Evolutionary conservation across 2,888 invertebrate species (phyloP).

Genomic region (Odontothrips loti): DNA sequence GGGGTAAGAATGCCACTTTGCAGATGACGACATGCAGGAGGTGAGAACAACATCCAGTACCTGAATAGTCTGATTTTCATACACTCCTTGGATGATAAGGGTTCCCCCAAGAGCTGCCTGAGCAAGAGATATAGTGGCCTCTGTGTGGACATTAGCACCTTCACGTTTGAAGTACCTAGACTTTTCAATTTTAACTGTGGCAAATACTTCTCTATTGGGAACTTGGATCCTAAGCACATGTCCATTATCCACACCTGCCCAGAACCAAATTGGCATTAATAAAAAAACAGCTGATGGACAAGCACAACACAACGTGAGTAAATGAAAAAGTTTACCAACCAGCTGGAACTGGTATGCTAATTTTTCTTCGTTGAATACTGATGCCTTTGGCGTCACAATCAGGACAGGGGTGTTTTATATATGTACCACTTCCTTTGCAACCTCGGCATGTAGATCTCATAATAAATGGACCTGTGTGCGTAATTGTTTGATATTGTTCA

Average conservation of each 20-base stretch:
- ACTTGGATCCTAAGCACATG: constrained; percentile 94
- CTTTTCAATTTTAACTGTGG: constrained; percentile 87
- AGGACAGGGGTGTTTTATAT: constrained; percentile 83
- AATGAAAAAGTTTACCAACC: constrained; percentile 45
- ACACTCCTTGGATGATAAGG: constrained; percentile 86
- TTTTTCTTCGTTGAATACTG: constrained; percentile 78
- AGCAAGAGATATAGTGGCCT: constrained; percentile 79
- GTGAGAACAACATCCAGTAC: constrained; percentile 50
- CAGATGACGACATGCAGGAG: constrained; percentile 4
- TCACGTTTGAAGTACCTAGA: constrained; percentile 88
- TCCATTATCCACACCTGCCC: constrained; percentile 86
- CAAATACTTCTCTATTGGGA: constrained; percentile 85
- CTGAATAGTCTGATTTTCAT: constrained; percentile 89
- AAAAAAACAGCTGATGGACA: background rate
- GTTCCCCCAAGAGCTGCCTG: constrained; percentile 94
- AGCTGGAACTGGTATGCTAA: constrained; percentile 91
- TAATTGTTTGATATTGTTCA: constrained; percentile 6
- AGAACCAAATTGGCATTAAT: constrained; percentile 18
- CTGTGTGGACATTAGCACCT: constrained; percentile 94
- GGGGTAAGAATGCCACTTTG: constrained; percentile 16
- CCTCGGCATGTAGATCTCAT: constrained; percentile 94
- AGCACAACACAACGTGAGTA: background rate
- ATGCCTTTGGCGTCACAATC: constrained; percentile 94
- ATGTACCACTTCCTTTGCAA: constrained; percentile 78
- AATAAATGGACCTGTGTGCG: constrained; percentile 75